Base-by-base conservation (phyloP, 1,140 invertebrate genomes). In the Venturia canescens region DNA sequence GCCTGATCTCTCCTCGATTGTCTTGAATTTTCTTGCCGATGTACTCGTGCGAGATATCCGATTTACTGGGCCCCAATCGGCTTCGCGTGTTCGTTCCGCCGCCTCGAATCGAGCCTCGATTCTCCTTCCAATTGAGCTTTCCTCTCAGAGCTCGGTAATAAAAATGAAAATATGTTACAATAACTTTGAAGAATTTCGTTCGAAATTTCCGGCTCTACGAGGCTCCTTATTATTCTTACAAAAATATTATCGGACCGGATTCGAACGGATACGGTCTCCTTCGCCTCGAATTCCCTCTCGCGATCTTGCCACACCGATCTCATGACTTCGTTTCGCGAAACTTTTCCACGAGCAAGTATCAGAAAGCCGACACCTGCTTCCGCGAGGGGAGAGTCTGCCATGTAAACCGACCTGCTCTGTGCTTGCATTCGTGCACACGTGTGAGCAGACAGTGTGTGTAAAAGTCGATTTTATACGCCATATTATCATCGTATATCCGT, bases 401-500 rank as follows among this genome's bases (percentile, higher is more conserved):
- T 50, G 70, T 29, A 26, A 44, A 69, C 44, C 23, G 26, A 70
- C 7, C n/a, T 53, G n/a, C n/a, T n/a, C n/a, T n/a, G n/a, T n/a
- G 70, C 70, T 70, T 75, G 29, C 27, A 78, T 66, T 1, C 38
- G 9, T 38, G 38, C 48, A 79, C 29, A n/a, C 48, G 31, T 71
- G 16, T 70, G 29, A 29, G 48, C n/a, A n/a, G n/a, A n/a, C n/a
- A n/a, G n/a, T 44, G 34, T 27, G 21, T 29, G 48, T 53, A 50
- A 71, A 23, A 69, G 78, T 48, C 53, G 71, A 60, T 78, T 79
- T 82, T 72, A 75, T 50, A 31, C 80, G 31, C 60, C 60, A 79
- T n/a, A n/a, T 79, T 72, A 72, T 72, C 70, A 38, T n/a, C 70
- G 34, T 72, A 72, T 72, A 72, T 72, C 38, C 70, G 70, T 72